A percentile compares a stretch with the other conserved stretches of the same genome.
Evolutionary conservation across 2,888 invertebrate genomes (phyloP).

Genomic region (Caenorhabditis sp.): DNA sequence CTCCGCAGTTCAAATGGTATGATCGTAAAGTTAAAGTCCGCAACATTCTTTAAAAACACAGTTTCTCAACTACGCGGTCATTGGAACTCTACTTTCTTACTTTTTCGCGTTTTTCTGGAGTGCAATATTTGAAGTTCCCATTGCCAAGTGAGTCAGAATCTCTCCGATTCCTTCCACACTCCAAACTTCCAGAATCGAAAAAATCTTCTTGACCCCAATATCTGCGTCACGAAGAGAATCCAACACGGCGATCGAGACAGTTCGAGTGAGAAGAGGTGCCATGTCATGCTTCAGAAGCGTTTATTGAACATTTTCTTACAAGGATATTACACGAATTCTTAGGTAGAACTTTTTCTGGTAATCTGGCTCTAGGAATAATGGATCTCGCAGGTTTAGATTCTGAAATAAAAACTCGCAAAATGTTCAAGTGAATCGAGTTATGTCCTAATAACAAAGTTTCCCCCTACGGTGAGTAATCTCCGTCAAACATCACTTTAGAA

Average conservation of each 20-base stretch:
- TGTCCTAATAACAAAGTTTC: too few relatives aligned
- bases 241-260: slow-evolving; percentile 13
- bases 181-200: slow-evolving; percentile 50
- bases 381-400: too few relatives aligned
- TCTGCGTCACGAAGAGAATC: slow-evolving; percentile 20
- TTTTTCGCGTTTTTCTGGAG: slow-evolving; percentile 62
- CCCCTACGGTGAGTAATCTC: too few relatives aligned
- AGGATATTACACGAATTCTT: too few relatives aligned
- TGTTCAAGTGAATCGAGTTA: too few relatives aligned
- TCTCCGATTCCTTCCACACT: too few relatives aligned
- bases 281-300: slow-evolving; percentile 20
- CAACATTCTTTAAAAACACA: slow-evolving; percentile 30
- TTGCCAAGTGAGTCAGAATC: slow-evolving; percentile 44
- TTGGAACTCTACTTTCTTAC: slow-evolving; percentile 49
- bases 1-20: slow-evolving; percentile 59
- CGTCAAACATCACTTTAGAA: too few relatives aligned
- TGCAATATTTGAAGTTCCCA: slow-evolving; percentile 59
- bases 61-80: slow-evolving; percentile 39
- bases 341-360: too few relatives aligned
- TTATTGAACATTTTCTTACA: background rate
- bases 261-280: slow-evolving; percentile 42
- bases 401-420: too few relatives aligned
- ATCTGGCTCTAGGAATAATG: too few relatives aligned
- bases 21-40: background rate
- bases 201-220: slow-evolving; percentile 51